These are phyloP conservation scores for Phrynocephalus vlangalii DNA, from an alignment of 2,797 vertebrate species.

Conservation along the genomic window DNA sequence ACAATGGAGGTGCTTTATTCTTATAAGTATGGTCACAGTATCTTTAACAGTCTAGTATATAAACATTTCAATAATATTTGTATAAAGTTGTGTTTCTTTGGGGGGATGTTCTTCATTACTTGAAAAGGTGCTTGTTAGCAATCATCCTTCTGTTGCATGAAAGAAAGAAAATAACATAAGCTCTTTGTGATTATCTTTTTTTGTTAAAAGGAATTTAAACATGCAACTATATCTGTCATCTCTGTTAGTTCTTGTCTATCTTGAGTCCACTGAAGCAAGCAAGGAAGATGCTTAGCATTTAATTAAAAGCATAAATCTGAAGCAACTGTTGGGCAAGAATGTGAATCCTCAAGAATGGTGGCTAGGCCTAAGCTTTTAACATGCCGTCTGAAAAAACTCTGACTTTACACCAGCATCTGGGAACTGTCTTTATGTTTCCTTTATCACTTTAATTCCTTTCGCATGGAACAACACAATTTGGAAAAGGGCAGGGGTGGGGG, in stretches of 20 bases:
- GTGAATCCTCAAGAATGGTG: constrained; percentile 50
- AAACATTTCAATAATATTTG: not conserved
- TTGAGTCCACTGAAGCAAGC: constrained; percentile 49
- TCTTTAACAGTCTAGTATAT: not conserved
- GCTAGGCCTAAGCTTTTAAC: constrained; percentile 53
- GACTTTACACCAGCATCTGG: constrained; percentile 67
- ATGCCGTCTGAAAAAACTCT: constrained; percentile 61
- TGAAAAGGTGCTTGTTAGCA: not conserved
- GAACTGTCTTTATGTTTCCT: constrained; percentile 60
- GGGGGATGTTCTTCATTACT: not conserved
- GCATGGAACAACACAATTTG: constrained; percentile 58
- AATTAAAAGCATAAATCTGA: constrained; percentile 62
- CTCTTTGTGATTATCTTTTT: not conserved
- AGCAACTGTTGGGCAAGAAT: constrained; percentile 43
- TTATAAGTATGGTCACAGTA: not conserved
- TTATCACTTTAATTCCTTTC: constrained; percentile 72
- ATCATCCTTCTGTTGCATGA: not conserved
- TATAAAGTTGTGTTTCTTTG: not conserved
- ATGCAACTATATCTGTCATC: not conserved
- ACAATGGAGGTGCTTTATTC: not conserved
- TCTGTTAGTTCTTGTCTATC: constrained; percentile 10
- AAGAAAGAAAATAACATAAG: not conserved
- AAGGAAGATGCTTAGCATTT: constrained; percentile 46
- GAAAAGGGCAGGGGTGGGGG: constrained; percentile 53
- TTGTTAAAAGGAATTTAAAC: constrained; percentile 2